phyloP scores from a whole-genome alignment of 2,888 invertebrate species.

The Morpho deidamia region DNA sequence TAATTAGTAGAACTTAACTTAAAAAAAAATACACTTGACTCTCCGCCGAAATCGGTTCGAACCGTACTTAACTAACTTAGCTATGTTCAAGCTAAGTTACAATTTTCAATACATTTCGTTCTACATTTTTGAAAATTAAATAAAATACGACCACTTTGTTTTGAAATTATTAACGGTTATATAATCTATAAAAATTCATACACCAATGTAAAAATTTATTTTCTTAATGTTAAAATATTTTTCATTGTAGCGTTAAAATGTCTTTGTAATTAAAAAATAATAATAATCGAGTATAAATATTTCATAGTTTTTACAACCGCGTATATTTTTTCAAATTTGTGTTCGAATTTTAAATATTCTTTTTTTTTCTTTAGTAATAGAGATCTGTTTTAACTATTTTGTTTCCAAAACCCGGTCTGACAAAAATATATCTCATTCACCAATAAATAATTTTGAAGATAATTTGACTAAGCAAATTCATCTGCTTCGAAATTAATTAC shows the following conservation, averaged over 20 bases:
- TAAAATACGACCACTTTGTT: conserved; percentile 10
- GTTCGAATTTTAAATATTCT: conserved; percentile 4
- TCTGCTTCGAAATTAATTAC: conserved; percentile 9
- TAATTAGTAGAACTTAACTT: conserved; percentile 67
- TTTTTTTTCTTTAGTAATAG: conserved; percentile 8
- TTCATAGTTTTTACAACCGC: conserved; percentile 2
- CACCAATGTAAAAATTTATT: conserved; percentile 10
- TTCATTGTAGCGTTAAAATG: not conserved
- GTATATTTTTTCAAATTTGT: not conserved
- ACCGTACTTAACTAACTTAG: conserved; percentile 60
- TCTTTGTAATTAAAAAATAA: not conserved
- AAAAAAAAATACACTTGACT: conserved; percentile 72
- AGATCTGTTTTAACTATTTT: conserved; percentile 13
- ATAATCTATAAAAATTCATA: conserved; percentile 8
- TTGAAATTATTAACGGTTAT: conserved; percentile 2
- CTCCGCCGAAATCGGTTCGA: conserved; percentile 53
- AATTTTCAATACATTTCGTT: conserved; percentile 62
- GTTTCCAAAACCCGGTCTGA: not conserved
- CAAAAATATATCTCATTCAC: not conserved
- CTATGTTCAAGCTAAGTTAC: conserved; percentile 74
- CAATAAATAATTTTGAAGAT: conserved; percentile 10
- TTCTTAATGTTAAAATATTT: too few relatives aligned
- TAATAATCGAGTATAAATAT: not conserved
- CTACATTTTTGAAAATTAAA: conserved; percentile 36
- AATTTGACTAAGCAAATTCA: conserved; percentile 19